These are phyloP conservation scores for Melanotaenia trifasciata DNA, from an alignment of 2,797 vertebrate genomes.

Conservation along the genomic window DNA sequence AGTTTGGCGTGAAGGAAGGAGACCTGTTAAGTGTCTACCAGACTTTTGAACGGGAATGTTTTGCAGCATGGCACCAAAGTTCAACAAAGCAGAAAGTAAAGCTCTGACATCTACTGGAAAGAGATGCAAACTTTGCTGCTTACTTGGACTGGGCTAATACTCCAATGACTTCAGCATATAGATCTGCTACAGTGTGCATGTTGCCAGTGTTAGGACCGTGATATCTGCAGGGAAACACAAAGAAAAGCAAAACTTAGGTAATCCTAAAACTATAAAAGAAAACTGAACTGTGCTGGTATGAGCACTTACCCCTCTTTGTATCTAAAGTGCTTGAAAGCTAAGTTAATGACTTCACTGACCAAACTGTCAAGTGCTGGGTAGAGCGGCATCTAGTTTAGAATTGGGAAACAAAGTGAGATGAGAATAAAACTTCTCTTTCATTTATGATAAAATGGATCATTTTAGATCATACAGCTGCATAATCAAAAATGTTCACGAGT, in stretches of 20 bases:
- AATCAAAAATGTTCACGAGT: not conserved
- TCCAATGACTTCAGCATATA: slow-evolving; percentile 97
- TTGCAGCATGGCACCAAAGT: slow-evolving; percentile 39
- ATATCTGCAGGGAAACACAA: slow-evolving; percentile 83
- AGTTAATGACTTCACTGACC: slow-evolving; percentile 95
- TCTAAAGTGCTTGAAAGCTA: slow-evolving; percentile 99
- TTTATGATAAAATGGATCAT: not conserved
- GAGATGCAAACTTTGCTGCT: slow-evolving; percentile 57
- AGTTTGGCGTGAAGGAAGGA: slow-evolving; percentile 72
- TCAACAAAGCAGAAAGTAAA: slow-evolving; percentile 21
- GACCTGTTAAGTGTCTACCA: slow-evolving; percentile 57
- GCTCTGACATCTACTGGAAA: not conserved
- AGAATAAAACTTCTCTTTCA: not conserved
- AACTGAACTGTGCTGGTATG: not conserved
- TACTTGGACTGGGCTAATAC: slow-evolving; percentile 98
- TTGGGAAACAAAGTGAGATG: slow-evolving; percentile 29
- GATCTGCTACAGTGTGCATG: slow-evolving; percentile 98
- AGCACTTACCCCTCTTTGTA: slow-evolving; percentile 95
- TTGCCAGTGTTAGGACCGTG: slow-evolving; percentile 98
- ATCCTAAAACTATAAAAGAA: not conserved
- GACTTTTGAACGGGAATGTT: slow-evolving; percentile 51
- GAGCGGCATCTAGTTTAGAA: slow-evolving; percentile 90
- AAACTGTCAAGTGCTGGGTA: slow-evolving; percentile 95
- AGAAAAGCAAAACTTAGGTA: not conserved
- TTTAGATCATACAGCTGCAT: not conserved